Base-by-base conservation (phyloP, 2,113 vertebrate genomes). In the Burhinus bistriatus region DNA sequence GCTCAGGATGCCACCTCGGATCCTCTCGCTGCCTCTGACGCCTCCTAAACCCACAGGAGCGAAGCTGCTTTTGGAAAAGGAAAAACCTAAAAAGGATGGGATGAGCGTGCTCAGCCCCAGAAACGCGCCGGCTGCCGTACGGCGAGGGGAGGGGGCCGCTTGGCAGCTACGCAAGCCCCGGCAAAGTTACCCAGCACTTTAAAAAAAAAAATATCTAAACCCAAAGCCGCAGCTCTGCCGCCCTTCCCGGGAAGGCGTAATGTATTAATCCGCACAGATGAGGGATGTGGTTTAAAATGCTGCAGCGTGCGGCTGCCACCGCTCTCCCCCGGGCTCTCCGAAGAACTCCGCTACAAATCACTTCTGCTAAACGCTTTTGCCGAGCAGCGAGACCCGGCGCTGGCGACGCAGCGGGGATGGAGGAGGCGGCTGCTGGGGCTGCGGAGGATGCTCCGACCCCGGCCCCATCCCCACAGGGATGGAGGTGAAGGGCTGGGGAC, bases 331-430 rank as follows among this genome's bases (percentile, higher is more conserved):
- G 83, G 97, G 86, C 94, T 90, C 95, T 97, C 96, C 76, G 58
- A 87, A 97, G 92, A 98, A 93, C 96, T 96, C 93, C 34, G 55
- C 83, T 45, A 95, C 96, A 97, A 96, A 97, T 97, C 95, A 95
- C 95, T 92, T 83, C 26, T 81, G 73, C 95, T 78, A 42, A 96
- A 90, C 66, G 94, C 79, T 80, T 42, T 38, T 76, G 61, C 47
- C 68, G 51, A 96, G 92, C 87, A 85, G 95, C 27, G 79, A 86
- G 55, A 73, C 58, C 59, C 20, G 12, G 70, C 6, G 70, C 61
- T 18, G 32, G 45, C 83, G 42, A 64, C 68, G 20, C 5, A 30
- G 69, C 18, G 8, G 26, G 15, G 13, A 22, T 1, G 40, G 40
- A 55, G 9, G 9, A 23, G 23, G 49, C 0, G 3, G 68, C 30